Evolutionary conservation across 2,797 vertebrate species (phyloP).

Genomic region (Valencia hispanica): DNA sequence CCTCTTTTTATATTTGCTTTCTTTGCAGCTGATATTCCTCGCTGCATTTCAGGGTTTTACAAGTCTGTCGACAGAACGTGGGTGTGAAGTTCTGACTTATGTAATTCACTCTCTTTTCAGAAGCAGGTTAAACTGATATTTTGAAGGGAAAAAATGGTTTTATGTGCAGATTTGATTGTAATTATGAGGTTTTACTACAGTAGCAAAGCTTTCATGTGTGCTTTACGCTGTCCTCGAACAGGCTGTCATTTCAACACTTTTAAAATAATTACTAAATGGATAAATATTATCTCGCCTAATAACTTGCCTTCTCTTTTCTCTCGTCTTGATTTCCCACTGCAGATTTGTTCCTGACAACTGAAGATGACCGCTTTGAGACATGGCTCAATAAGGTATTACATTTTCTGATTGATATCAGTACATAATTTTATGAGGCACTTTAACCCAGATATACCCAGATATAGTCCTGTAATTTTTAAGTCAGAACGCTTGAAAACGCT

Average conservation of each 20-base stretch:
- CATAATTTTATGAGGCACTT: neutral
- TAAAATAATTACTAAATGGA: neutral
- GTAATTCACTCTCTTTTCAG: neutral
- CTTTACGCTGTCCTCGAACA: neutral
- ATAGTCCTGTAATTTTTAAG: neutral
- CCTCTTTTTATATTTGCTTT: neutral
- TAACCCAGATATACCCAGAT: neutral
- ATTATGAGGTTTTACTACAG: neutral
- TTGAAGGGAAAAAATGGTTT: neutral
- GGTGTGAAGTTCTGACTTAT: neutral
- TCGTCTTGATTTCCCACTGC: constrained; percentile 34
- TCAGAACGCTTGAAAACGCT: neutral
- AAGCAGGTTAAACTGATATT: neutral
- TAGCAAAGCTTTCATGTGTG: neutral
- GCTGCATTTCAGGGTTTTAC: neutral
- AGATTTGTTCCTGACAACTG: constrained; percentile 92
- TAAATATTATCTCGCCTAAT: constrained; percentile 3
- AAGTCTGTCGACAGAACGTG: neutral
- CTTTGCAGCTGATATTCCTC: neutral
- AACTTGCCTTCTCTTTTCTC: constrained; percentile 8
- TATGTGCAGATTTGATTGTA: neutral
- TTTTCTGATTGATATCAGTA: neutral
- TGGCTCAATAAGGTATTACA: constrained; percentile 87
- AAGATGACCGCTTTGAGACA: constrained; percentile 81
- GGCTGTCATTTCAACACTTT: neutral